These are phyloP conservation scores for Salvelinus fontinalis DNA, from an alignment of 2,113 vertebrate genomes.

Conservation along the genomic window DNA sequence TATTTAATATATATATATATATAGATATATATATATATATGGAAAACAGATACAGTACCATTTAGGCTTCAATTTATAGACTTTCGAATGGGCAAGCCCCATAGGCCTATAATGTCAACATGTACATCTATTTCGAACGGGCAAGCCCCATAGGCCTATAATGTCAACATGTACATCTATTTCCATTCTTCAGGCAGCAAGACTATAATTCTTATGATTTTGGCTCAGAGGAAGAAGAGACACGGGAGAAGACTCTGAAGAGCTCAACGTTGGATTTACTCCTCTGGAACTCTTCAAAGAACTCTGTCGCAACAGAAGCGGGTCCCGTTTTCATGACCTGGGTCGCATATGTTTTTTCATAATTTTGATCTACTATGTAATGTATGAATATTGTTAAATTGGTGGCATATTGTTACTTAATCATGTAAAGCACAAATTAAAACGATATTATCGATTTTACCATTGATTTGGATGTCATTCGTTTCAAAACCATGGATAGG, in stretches of 20 bases:
- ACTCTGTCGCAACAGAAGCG: not conserved
- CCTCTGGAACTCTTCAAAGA: not conserved
- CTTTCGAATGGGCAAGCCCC: not conserved
- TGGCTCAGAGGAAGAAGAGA: constrained; percentile 43
- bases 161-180: not conserved
- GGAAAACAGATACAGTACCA: not conserved
- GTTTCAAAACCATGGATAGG: not conserved
- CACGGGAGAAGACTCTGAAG: not conserved
- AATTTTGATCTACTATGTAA: not conserved
- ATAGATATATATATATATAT: not conserved
- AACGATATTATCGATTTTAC: not conserved
- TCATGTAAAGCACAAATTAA: not conserved
- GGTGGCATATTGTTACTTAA: not conserved
- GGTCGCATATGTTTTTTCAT: not conserved
- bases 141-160: not conserved
- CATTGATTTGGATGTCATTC: not conserved
- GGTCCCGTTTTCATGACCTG: not conserved
- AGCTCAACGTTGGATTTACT: not conserved
- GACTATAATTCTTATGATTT: constrained; percentile 44
- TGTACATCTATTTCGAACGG: no score
- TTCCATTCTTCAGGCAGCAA: constrained; percentile 52
- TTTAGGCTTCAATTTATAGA: no score
- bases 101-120: not conserved
- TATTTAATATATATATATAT: not conserved
- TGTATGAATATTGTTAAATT: not conserved